Evolutionary conservation across 2,797 vertebrate genomes (phyloP).

Genomic region (Loris lydekkerianus): DNA sequence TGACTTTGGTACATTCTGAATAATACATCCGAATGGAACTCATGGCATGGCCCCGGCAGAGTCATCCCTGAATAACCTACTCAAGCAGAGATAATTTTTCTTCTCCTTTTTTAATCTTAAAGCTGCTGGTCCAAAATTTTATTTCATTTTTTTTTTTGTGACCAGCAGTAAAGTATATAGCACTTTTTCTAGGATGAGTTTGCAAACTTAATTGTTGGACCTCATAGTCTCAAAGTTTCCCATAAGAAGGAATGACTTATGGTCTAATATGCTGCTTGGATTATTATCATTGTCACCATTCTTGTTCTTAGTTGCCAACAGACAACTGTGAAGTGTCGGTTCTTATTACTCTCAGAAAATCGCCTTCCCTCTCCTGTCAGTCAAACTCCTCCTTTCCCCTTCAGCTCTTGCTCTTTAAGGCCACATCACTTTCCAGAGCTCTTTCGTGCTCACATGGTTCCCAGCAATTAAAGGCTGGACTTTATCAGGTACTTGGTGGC

Average conservation of each 20-base stretch:
- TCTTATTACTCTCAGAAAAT: not conserved
- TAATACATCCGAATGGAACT: not conserved
- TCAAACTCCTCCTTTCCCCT: not conserved
- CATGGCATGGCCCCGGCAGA: not conserved
- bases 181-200: too few species aligned
- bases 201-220: too few species aligned
- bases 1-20: not conserved
- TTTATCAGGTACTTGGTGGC: not conserved
- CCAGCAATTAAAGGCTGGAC: not conserved
- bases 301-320: conserved; percentile 1
- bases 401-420: not conserved
- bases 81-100: not conserved
- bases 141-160: not conserved
- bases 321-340: not conserved
- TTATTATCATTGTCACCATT: not conserved
- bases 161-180: too few species aligned
- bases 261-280: not conserved
- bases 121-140: not conserved
- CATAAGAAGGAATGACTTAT: not conserved
- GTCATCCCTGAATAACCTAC: not conserved
- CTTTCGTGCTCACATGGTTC: not conserved
- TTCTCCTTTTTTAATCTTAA: not conserved
- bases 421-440: not conserved
- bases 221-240: not conserved
- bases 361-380: not conserved